phyloP scores from a whole-genome alignment of 2,888 invertebrate species.

The Ecliptopera silaceata region DNA sequence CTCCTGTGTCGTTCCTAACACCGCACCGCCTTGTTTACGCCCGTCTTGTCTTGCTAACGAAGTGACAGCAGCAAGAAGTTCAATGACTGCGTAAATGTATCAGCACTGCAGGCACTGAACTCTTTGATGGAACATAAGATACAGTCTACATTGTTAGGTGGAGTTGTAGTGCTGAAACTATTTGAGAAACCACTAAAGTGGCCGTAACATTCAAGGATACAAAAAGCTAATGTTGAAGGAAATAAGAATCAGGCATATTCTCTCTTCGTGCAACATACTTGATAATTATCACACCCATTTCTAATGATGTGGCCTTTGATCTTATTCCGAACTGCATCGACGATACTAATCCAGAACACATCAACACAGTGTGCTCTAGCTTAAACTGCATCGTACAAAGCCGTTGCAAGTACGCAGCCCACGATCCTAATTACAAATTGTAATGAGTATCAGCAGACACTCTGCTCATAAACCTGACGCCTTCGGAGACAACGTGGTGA shows the following conservation, averaged over 20 bases:
- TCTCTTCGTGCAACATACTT: no score
- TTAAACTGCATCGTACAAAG: conserved; percentile 64
- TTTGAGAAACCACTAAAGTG: no score
- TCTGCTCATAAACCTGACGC: conserved; percentile 45
- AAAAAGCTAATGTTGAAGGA: no score
- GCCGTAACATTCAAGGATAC: no score
- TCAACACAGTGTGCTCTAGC: neutral
- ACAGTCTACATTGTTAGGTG: neutral
- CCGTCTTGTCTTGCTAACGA: conserved; percentile 56
- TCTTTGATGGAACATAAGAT: conserved; percentile 1
- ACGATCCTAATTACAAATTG: conserved; percentile 79
- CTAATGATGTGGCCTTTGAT: no score
- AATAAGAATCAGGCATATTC: no score
- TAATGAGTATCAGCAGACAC: conserved; percentile 73
- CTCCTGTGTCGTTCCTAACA: conserved; percentile 55
- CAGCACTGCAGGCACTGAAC: conserved; percentile 1
- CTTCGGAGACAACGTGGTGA: conserved; percentile 41
- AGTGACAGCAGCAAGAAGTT: conserved; percentile 44
- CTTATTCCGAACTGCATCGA: neutral
- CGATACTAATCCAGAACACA: neutral
- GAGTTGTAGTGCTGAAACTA: neutral
- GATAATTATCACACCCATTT: no score
- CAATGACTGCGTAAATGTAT: conserved; percentile 37
- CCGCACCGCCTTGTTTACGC: conserved; percentile 59
- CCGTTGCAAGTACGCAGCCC: conserved; percentile 63